These are phyloP conservation scores for Anastatus disparis DNA, from an alignment of 1,140 invertebrate species.

Conservation along the genomic window DNA sequence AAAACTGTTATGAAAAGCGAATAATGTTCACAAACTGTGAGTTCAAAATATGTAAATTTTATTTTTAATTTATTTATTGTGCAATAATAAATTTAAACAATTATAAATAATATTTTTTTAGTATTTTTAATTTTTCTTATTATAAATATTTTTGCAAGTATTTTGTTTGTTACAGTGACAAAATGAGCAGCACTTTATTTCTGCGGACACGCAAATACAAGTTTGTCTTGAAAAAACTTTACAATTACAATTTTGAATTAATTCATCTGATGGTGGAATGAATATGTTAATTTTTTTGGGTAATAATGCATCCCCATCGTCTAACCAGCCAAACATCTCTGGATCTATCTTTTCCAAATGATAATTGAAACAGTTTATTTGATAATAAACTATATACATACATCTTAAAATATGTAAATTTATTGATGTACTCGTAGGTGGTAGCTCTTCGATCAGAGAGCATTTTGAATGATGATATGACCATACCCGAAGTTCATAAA, in stretches of 20 bases:
- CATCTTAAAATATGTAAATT: neutral
- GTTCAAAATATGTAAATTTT: too few species aligned
- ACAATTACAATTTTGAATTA: neutral
- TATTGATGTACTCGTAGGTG: neutral
- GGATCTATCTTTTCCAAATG: neutral
- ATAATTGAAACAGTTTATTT: neutral
- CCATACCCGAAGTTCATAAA: neutral
- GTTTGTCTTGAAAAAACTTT: neutral
- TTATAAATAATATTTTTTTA: neutral
- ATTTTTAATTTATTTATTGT: too few species aligned
- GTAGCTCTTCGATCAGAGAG: neutral
- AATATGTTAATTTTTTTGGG: neutral
- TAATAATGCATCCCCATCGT: neutral
- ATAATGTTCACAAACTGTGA: too few species aligned
- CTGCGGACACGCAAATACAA: neutral
- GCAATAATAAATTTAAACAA: too few species aligned
- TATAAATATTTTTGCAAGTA: constrained; percentile 1
- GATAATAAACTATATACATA: neutral
- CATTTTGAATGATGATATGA: neutral
- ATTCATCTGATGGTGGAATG: neutral
- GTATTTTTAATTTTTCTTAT: neutral
- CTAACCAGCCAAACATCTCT: neutral
- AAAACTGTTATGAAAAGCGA: too few species aligned
- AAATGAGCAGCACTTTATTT: neutral
- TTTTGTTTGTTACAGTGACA: neutral